Evolutionary conservation across 2,797 vertebrate species (phyloP), one percentile per base, ranked within the genome.

Genomic region (Nyctibius grandis): DNA sequence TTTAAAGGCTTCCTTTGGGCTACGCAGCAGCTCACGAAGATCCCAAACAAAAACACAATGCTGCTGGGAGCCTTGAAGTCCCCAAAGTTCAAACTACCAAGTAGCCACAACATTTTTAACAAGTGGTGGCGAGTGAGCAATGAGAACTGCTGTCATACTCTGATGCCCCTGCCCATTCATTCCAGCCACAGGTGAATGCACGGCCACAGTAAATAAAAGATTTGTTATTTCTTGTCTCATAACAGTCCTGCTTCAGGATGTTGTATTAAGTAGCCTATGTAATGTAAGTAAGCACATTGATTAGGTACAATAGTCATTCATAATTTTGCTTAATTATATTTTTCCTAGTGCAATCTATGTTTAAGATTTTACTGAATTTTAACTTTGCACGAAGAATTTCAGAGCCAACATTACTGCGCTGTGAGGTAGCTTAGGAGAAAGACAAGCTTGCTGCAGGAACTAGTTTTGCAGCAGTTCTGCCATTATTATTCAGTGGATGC

Each of bases 241-340:
- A 38, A 5, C 33, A 22, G 15, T 38, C 47, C 42, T 5, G 29
- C 54, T 54, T 22, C 45, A 17, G 54, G 83, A 7, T 42, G 51
- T 16, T 20, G 36, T 9, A 2, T 25, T 28, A 14, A 48, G 59
- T 3, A 63, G 26, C 22, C 10, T 4, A 7, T 6, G 70, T 11
- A 29, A 12, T 0, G 0, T 3, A 25, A 33, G 33, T 10, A 11
- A 68, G 9, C 68, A 15, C 26, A 2, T 1, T 8, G 18, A 15
- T 15, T 19, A 45, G 15, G 31, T 21, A 18, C 28, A 48, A 22
- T 6, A 25, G 12, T 23, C 40, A 3, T 21, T n/a, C 65, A 4
- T 25, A 7, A 23, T 44, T 50, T 28, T 16, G 7, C 40, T 57
- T 50, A 9, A 48, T 63, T 36, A 5, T 17, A 8, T n/a, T 63